Evolutionary conservation across 2,888 invertebrate genomes (phyloP).

Genomic region (Buathra laborator): DNA sequence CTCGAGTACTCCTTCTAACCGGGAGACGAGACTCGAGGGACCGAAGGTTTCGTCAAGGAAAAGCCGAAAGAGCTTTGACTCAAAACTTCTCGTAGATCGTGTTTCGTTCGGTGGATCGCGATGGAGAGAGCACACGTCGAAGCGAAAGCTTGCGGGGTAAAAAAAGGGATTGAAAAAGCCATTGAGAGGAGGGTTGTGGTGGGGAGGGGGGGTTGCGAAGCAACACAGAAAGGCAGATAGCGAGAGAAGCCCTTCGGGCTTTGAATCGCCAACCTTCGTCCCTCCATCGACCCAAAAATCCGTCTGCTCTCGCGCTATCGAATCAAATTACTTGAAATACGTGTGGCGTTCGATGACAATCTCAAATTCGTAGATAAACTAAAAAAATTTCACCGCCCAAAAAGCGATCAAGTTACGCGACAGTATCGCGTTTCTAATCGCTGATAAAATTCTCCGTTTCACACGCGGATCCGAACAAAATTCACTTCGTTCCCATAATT

Average conservation of each 20-base stretch:
- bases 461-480: background rate
- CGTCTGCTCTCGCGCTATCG: background rate
- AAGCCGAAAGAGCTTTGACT: conserved; percentile 19
- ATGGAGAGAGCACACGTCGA: conserved; percentile 19
- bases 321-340: conserved; percentile 24
- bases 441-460: background rate
- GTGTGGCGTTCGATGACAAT: conserved; percentile 5
- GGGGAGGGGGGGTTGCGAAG: too few species aligned
- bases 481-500: background rate
- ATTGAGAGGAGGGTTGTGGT: background rate
- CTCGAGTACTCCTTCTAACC: conserved; percentile 4
- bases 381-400: background rate
- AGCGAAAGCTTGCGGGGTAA: conserved; percentile 31
- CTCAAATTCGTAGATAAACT: conserved; percentile 20
- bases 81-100: conserved; percentile 31
- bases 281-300: conserved; percentile 24
- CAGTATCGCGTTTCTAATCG: background rate
- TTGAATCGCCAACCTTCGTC: conserved; percentile 30
- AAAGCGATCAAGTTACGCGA: background rate
- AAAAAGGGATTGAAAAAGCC: conserved; percentile 47
- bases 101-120: background rate
- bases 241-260: conserved; percentile 30
- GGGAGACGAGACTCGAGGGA: conserved; percentile 30
- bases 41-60: conserved; percentile 3
- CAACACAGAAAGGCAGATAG: conserved; percentile 1